Evolutionary conservation across 2,113 vertebrate genomes (phyloP), one percentile per base, ranked within the genome.

Genomic region (Syngnathus scovelli): DNA sequence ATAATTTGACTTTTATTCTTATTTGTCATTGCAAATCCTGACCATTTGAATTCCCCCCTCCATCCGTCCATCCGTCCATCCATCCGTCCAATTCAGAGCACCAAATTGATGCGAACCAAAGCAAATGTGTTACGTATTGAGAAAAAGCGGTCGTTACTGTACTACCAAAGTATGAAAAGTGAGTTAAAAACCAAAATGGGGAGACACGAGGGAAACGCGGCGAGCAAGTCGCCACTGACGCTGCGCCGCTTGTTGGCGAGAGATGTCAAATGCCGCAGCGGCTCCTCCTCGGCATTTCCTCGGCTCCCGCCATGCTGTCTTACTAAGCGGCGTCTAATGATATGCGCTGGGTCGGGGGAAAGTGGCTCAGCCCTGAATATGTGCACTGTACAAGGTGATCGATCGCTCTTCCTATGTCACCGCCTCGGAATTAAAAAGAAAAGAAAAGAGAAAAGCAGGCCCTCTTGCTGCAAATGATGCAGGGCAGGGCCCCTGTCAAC

Each of bases 1-100:
- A 96, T 94, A 96, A 96, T 95, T 95, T 93, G 93, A 94, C 90
- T 94, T 92, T 89, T 73, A 76, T 81, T 87, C 64, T 83, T 86
- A 80, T 82, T 85, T 77, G 84, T 85, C 88, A 92, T 95, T 97
- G 93, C 95, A 96, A 98, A 98, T 90, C 91, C 93, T 94, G 92
- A 95, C 94, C 93, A 92, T 85, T 82, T 81, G 71, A 77, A 81
- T 91, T 92, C 86, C 91, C 71, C 90, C 90, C 90, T 94, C 90
- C 89, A 90, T 86, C 86, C 92, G 90, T 91, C 44, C 80, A 84
- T 83, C 83, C 90, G 84, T 89, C 69, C 83, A 70, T 91, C 44
- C 80, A 84, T 83, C 83, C 90, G 84, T 89, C 69, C 83, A 70
- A 90, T 88, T 91, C 92, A 93, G 92, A 91, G 89, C 92, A 89